Evolutionary conservation across 2,888 invertebrate species (phyloP), one percentile per base, ranked within the genome.

Genomic region (Hartigia nigra): DNA sequence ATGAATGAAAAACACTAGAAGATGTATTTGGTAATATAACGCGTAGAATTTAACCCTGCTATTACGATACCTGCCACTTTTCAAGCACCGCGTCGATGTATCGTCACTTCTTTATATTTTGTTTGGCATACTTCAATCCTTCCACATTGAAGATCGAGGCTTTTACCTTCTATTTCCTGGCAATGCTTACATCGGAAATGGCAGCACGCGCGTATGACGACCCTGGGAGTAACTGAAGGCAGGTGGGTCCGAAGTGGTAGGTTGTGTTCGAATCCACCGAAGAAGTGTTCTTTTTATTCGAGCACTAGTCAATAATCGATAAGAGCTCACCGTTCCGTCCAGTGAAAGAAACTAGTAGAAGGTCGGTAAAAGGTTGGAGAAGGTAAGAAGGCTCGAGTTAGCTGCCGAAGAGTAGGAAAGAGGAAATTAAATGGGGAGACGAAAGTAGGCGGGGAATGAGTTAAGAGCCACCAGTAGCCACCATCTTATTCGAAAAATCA

Each of bases 181-280:
- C 55, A 55, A 55, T 55, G 9, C 2, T 2, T 55, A 23, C 1
- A 55, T 55, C 55, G 55, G 23, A 55, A 55, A 55, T 55, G 23
- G 2, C 55, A 55, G 55, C 23, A 23, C 55, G 9, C 55, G 23
- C 5, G 23, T 23, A 55, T 2, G 55, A 55, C 23, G 55, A 23
- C 3, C 23, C 55, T 23, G 55, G 9, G 23, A 55, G 23, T 23
- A 55, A 9, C 55, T 23, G 55, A 55, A 55, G 55, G 55, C 55
- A 55, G 55, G 55, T 55, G 9, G 55, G 55, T n/a, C 23, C 32
- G 31, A 34, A 86, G 85, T 84, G 84, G 85, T 85, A 86, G 86
- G 84, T 86, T 82, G 82, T 86, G 86, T 86, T 86, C 84, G 86
- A 86, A 86, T 86, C 84, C 86, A 85, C 86, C 84, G 86, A 86